Evolutionary conservation across 1,140 invertebrate genomes (phyloP).

Genomic region (Diorhabda elongata): DNA sequence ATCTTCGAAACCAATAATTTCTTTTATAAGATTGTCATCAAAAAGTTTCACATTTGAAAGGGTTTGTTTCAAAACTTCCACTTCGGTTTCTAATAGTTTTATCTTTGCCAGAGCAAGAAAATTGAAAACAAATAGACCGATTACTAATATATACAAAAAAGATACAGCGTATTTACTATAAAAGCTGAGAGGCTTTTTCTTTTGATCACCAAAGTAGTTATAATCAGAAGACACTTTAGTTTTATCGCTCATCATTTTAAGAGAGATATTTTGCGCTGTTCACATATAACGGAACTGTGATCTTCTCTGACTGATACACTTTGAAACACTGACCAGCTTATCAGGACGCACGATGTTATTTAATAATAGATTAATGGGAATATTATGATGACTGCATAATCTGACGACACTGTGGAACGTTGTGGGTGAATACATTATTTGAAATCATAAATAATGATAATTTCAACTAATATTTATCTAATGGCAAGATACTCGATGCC

Average conservation of each 20-base stretch:
- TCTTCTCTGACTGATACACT: neutral
- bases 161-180: neutral
- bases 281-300: constrained; percentile 4
- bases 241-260: constrained; percentile 1
- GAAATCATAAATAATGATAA: too few relatives aligned
- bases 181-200: neutral
- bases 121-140: constrained; percentile 1
- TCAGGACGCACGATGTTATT: neutral
- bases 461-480: too few relatives aligned
- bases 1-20: neutral
- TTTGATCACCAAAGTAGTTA: neutral
- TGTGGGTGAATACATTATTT: neutral
- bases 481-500: too few relatives aligned
- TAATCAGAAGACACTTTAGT: neutral
- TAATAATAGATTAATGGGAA: neutral
- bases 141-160: constrained; percentile 4
- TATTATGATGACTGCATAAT: neutral
- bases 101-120: neutral
- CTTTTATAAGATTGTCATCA: neutral
- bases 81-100: constrained; percentile 10
- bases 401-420: neutral
- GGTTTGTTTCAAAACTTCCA: constrained; percentile 6
- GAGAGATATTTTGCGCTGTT: neutral
- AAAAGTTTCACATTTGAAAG: constrained; percentile 8
- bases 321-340: constrained; percentile 8